Conservation (phyloP, 2,797 vertebrate genomes). For the Babyrousa celebensis region DNA sequence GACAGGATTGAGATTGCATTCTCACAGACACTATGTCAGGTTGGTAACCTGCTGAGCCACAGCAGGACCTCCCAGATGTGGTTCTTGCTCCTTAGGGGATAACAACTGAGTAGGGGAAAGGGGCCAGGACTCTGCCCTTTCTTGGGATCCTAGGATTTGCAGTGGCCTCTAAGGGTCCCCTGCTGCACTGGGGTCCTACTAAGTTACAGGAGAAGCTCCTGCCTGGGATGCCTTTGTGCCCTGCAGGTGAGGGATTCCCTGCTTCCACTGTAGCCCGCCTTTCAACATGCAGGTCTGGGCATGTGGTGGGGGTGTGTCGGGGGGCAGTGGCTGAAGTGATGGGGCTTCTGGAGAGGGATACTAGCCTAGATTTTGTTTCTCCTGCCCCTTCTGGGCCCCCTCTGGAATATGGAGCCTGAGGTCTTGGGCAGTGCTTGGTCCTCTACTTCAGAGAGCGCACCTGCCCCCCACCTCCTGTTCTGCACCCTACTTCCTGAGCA, state of each 20-base stretch:
- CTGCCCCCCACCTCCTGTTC: background rate
- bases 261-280: background rate
- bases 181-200: background rate
- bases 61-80: too few relatives aligned
- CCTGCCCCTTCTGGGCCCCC: background rate
- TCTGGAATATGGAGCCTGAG: background rate
- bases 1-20: too few relatives aligned
- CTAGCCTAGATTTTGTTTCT: background rate
- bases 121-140: background rate
- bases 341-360: background rate
- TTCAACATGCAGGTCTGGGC: background rate
- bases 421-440: background rate
- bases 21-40: too few relatives aligned
- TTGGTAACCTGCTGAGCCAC: too few relatives aligned
- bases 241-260: background rate
- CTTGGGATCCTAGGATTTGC: background rate
- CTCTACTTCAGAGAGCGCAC: background rate
- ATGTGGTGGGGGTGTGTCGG: fast-evolving
- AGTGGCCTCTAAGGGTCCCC: background rate
- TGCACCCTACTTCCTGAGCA: background rate
- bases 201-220: background rate
- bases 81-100: background rate
- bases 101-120: background rate
- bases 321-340: background rate
- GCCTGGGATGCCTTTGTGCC: background rate